A percentile compares a stretch with the other conserved stretches of the same genome.
These are phyloP conservation scores for Elmis aenea DNA, from an alignment of 2,888 invertebrate species.

Conservation along the genomic window DNA sequence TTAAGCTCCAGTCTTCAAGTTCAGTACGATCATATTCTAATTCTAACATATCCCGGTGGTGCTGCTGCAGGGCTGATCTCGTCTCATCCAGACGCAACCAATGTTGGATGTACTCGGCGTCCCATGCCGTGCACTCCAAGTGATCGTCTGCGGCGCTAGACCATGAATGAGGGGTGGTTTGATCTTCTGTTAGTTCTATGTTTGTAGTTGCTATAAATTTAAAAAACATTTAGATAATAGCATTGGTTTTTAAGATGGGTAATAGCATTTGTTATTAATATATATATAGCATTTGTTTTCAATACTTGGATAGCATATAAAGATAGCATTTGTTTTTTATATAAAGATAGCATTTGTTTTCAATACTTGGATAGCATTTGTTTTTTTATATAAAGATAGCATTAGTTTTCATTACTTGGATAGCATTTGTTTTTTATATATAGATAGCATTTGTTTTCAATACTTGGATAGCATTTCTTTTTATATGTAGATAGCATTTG, in stretches of 20 bases:
- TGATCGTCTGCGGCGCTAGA: constrained; percentile 56
- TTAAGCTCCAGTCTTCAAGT: constrained; percentile 74
- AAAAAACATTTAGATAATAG: constrained; percentile 3
- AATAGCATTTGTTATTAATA: no score
- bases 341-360: no score
- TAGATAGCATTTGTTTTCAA: no score
- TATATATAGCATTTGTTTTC: no score
- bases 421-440: no score
- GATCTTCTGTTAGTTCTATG: constrained; percentile 39
- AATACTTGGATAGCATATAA: no score
- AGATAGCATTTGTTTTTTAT: no score
- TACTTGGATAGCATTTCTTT: no score
- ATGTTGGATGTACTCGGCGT: constrained; percentile 70
- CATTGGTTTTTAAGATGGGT: background rate
- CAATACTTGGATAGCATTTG: no score
- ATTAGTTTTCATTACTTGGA: no score
- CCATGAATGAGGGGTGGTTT: constrained; percentile 49
- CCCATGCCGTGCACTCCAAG: constrained; percentile 58
- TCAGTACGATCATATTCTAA: constrained; percentile 72
- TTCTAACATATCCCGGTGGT: constrained; percentile 64
- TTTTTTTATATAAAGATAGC: no score
- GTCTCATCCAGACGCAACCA: constrained; percentile 71
- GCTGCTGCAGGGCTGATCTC: constrained; percentile 61
- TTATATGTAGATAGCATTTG: no score
- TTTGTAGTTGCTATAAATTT: constrained; percentile 33